Evolutionary conservation across 2,797 vertebrate species (phyloP).

Genomic region (Phoeniculus purpureus): DNA sequence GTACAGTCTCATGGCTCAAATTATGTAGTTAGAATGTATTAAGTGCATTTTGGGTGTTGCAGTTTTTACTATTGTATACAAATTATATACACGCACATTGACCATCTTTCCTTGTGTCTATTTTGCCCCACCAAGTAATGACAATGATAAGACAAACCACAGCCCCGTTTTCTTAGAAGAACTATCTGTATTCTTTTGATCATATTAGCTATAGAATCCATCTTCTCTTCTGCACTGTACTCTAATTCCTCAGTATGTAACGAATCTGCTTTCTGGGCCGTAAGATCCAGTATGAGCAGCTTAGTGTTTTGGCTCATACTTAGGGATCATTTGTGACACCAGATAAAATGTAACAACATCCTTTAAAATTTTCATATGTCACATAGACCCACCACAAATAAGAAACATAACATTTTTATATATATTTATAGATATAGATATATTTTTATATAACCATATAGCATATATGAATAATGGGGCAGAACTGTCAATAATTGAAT

Average conservation of each 20-base stretch:
- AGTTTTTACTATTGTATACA: background rate
- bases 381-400: background rate
- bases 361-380: background rate
- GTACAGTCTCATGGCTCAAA: background rate
- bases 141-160: background rate
- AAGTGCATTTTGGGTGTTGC: constrained; percentile 31
- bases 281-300: background rate
- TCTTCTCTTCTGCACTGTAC: background rate
- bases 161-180: background rate
- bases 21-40: background rate
- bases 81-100: background rate
- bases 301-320: background rate
- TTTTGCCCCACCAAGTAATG: background rate
- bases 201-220: background rate
- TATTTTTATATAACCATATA: no score
- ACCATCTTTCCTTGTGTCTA: background rate
- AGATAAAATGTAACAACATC: background rate
- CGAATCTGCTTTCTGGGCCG: background rate
- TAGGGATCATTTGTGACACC: background rate
- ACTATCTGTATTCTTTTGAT: background rate
- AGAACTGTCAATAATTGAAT: background rate
- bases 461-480: background rate
- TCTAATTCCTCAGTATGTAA: fast-evolving
- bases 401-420: background rate
- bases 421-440: no score